Base-by-base conservation (phyloP, 2,888 invertebrate species). In the Clitarchus hookeri region DNA sequence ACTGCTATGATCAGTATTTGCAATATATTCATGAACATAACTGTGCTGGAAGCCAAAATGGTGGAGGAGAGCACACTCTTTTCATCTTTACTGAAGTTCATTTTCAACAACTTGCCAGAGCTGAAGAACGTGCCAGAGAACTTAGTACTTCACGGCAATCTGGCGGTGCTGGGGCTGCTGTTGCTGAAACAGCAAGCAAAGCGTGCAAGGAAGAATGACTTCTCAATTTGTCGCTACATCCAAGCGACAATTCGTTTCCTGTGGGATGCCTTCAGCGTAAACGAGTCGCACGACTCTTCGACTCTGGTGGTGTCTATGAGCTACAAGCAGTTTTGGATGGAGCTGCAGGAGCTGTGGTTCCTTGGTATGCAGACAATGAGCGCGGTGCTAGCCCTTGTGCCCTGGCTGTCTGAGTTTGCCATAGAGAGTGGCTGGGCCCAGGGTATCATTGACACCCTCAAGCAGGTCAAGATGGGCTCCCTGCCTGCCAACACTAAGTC, bases 341-440 rank as follows among this genome's bases (percentile, higher is more conserved):
- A 98, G 91, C 93, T 98, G 87, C 96, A 96, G 91, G 98, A 98
- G 90, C 92, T 98, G 23, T 98, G 98, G 98, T 98, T 97, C 91
- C 93, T 98, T 87, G 98, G 98, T 36, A 97, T 98, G 97, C 98
- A 98, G 91, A 97, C 98, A 0, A 95, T 98, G 93, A 95, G 97
- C 90, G 95, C 95, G 54, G 95, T 97, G 0, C 91, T 98, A 79
- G 94, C 96, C 26, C 94, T 95, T 87, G 94, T 97, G 87, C 97
- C 97, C 6, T 97, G 97, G 97, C 95, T 97, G 88, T 96, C 97
- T 0, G 97, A 97, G 90, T 97, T 97, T 91, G 96, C 97, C 8
- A 95, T 98, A 87, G 98, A 98, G 90, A 97, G 97, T 90, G 98
- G 98, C n/a, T 98, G 98, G 97, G 96, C 97, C 6, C 95, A 97